phyloP scores from a whole-genome alignment of 2,113 vertebrate genomes.

The Rhineura floridana region DNA sequence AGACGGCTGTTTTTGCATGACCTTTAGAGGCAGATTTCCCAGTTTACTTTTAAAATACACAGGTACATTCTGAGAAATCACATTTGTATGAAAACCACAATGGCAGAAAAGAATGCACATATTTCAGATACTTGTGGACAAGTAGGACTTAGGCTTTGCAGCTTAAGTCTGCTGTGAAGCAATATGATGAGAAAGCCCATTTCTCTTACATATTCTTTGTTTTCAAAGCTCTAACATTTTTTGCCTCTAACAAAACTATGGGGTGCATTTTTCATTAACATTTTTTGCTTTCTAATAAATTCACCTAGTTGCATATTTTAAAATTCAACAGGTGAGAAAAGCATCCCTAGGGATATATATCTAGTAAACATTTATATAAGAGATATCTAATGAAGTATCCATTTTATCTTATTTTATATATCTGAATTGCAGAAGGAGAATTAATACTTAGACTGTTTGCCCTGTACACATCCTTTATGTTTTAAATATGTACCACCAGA shows the following conservation, averaged over 20 bases:
- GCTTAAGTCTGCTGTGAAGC: no score
- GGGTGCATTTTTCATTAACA: not conserved
- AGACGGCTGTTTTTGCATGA: not conserved
- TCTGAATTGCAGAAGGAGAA: no score
- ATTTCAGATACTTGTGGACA: not conserved
- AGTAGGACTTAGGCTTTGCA: no score
- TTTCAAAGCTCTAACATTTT: not conserved
- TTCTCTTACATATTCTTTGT: not conserved
- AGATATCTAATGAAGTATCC: not conserved
- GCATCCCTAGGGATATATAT: not conserved
- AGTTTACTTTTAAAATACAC: not conserved
- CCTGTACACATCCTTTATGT: not conserved
- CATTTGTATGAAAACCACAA: not conserved
- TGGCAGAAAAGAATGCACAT: not conserved
- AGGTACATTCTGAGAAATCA: not conserved
- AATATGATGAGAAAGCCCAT: not conserved
- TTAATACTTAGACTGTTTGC: no score
- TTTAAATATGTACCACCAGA: not conserved
- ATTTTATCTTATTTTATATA: no score
- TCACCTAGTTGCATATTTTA: not conserved
- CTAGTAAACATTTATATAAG: not conserved
- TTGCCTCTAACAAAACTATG: not conserved
- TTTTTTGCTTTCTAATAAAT: not conserved
- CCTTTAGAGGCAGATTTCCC: not conserved
- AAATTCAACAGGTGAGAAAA: not conserved